These are phyloP conservation scores for Holothuria leucospilota DNA, from an alignment of 53 echinoderm and acorn worm genomes.

Conservation along the genomic window DNA sequence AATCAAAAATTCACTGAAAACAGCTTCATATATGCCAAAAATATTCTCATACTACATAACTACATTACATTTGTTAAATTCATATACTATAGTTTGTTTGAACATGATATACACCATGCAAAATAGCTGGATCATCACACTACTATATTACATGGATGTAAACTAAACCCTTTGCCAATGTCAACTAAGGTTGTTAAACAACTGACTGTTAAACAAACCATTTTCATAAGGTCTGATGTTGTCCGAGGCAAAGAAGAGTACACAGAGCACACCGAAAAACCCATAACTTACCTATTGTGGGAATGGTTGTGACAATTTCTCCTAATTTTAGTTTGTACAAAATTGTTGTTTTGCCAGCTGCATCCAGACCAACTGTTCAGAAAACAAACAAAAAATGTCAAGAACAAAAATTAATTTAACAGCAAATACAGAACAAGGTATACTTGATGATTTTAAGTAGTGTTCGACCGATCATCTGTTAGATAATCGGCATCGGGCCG, in stretches of 20 bases:
- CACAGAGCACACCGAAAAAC: background rate
- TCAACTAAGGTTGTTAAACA: background rate
- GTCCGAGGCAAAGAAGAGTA: background rate
- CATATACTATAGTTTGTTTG: too few relatives aligned
- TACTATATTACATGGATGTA: background rate
- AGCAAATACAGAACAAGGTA: background rate
- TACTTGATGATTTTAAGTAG: background rate
- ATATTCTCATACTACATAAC: too few relatives aligned
- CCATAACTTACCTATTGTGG: slow-evolving; percentile 76
- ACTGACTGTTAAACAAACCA: background rate
- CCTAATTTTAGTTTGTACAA: slow-evolving; percentile 85
- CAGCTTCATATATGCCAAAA: too few relatives aligned
- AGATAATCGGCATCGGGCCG: too few relatives aligned
- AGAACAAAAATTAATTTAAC: background rate
- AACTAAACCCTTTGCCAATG: background rate
- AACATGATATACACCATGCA: too few relatives aligned
- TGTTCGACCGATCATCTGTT: too few relatives aligned
- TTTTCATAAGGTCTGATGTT: background rate
- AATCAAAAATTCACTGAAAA: too few relatives aligned
- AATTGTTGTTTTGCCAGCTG: slow-evolving; percentile 88
- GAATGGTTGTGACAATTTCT: slow-evolving; percentile 86
- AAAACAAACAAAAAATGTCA: slow-evolving; percentile 15
- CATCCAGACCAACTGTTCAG: slow-evolving; percentile 77
- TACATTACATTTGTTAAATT: too few relatives aligned
- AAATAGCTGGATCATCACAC: too few relatives aligned